Base-by-base conservation (phyloP, 2,113 vertebrate species). In the Pavo muticus region DNA sequence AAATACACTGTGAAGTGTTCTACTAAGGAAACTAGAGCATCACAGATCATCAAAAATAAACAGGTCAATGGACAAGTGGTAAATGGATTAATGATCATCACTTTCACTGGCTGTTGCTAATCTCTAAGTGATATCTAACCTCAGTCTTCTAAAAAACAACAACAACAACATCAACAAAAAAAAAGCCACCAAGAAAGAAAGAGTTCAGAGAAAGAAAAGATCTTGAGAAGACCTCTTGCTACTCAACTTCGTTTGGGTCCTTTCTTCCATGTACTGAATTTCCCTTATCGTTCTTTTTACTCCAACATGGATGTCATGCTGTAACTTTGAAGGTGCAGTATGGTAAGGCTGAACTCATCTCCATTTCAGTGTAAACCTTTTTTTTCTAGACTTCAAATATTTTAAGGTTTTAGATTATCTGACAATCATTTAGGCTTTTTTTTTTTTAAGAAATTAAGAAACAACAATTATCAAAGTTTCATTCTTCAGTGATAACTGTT, bases 21-120 rank as follows among this genome's bases (percentile, higher is more conserved):
- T 96, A 96, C 94, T 80, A 82, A 57, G 65, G 93, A 94, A 96
- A 95, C 71, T 90, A 93, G 87, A 75, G 50, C 94, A 90, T 50
- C 39, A 54, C 75, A n/a, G 72, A 68, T 52, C 67, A 89, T 93
- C 77, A 71, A 77, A 95, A 92, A 71, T 57, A 87, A 81, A 84
- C 23, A 69, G 73, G 90, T 74, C 77, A 82, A 71, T 19, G 80
- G 91, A 92, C 82, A 90, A 72, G 78, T 85, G 54, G 47, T 37
- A 80, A 92, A 42, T 35, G 68, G 57, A 77, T 42, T 64, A 29
- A 73, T 60, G 35, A 64, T 39, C 32, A 13, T 16, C 40, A 42
- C 57, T 60, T 69, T 57, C 42, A 60, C 11, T 57, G 74, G 39
- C 32, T 76, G 79, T 65, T 59, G 48, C 39, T 59, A 67, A 42